Evolutionary conservation across 1,140 invertebrate genomes (phyloP), one percentile per base, ranked within the genome.

Genomic region (Nilaparvata lugens): DNA sequence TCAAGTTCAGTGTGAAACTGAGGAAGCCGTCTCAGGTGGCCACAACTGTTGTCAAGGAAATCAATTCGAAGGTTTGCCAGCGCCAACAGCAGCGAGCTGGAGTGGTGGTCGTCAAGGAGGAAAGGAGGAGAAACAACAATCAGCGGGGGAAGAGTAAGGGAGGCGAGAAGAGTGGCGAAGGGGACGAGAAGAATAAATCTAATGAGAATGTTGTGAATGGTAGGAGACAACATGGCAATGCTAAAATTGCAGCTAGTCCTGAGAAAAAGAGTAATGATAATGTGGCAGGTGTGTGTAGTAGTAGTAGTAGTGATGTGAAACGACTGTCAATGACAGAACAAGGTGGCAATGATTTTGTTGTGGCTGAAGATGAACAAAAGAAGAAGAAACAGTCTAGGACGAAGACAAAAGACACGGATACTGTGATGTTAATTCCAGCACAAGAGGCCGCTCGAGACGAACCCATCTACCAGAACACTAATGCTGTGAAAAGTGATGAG

Each of bases 1-100:
- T 91, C 70, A 87, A 87, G 65, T 90, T 91, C 70, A 89, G 85
- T 70, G 78, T 91, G 19, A 88, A 88, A 68, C 77, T 91, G 48
- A 83, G 83, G 35, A 71, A 70, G 57, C 65, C 66, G 19, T 66
- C 67, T 19, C 62, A 64, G 61, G 62, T 66, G 9, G 65, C 65
- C 16, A 66, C 65, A 4, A 62, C 28, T 56, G 65, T 66, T 13
- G 65, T 66, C 18, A 66, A 66, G 56, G 65, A 66, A 25, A 64
- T 66, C n/a, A 66, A 66, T 40, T 58, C 56, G 14, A 62, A 61
- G 24, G 64, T 63, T 23, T 58, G 52, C 21, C 55, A 58, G 24
- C 57, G 55, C 45, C 61, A 57, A 48, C 61, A 57, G 13, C 31
- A 35, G 9, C 31, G 31, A 35, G 31, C 65, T 14, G 19, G 64